Evolutionary conservation across 2,888 invertebrate genomes (phyloP).

Genomic region (Torymus tubicola): DNA sequence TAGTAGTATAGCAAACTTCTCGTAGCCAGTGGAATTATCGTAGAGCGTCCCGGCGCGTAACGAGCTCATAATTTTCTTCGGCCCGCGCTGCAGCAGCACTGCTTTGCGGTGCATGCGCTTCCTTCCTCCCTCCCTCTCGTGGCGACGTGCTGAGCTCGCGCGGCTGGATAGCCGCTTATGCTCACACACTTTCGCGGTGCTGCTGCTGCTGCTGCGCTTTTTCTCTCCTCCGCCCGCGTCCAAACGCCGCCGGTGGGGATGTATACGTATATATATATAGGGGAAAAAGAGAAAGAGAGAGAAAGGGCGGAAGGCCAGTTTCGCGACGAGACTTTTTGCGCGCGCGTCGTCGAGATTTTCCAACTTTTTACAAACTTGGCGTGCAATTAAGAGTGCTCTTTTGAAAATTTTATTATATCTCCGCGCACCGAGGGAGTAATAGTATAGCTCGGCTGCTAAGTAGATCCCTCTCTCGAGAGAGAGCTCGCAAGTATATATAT

Average conservation of each 20-base stretch:
- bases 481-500: too few species aligned
- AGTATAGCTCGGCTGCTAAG: not conserved
- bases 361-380: constrained; percentile 13
- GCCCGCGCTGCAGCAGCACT: not conserved
- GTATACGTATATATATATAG: too few species aligned
- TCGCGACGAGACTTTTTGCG: not conserved
- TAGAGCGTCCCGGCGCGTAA: constrained; percentile 7
- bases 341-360: constrained; percentile 2
- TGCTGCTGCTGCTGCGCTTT: too few species aligned
- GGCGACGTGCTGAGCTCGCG: not conserved
- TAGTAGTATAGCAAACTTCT: not conserved
- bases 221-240: too few species aligned
- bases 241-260: too few species aligned
- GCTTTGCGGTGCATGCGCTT: constrained; percentile 9
- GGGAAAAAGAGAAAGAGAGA: too few species aligned
- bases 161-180: not conserved
- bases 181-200: not conserved
- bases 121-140: not conserved
- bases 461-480: too few species aligned
- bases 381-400: constrained; percentile 18
- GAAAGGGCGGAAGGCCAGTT: too few species aligned
- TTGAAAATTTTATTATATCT: constrained; percentile 4
- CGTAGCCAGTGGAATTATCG: constrained; percentile 32
- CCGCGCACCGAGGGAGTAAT: not conserved
- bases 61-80: constrained; percentile 53